A percentile compares a stretch with the other conserved stretches of the same genome.
phyloP scores from a whole-genome alignment of 2,113 vertebrate species.

The Dipodomys spectabilis region DNA sequence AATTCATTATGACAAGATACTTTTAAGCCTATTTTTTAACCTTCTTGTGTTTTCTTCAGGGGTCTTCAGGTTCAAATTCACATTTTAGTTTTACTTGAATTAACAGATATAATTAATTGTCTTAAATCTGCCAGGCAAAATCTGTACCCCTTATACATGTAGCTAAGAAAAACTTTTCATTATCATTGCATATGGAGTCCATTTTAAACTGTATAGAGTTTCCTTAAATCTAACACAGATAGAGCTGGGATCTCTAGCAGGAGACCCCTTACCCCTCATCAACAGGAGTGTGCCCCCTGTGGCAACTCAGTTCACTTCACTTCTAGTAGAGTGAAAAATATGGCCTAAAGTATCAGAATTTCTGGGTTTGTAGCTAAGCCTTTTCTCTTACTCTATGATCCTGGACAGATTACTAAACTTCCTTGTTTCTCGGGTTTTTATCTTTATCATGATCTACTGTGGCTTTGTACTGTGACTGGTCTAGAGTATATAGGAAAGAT shows the following conservation, averaged over 20 bases:
- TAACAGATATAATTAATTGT: background rate
- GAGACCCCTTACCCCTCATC: background rate
- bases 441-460: background rate
- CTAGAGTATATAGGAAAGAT: background rate
- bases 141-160: background rate
- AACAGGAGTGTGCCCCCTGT: fast-evolving
- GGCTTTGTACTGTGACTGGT: background rate
- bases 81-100: conserved; percentile 38
- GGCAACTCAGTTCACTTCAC: background rate
- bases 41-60: background rate
- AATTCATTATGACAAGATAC: background rate
- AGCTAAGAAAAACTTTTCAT: background rate
- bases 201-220: background rate
- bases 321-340: background rate
- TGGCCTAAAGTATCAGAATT: background rate
- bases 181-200: background rate
- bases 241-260: background rate
- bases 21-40: background rate
- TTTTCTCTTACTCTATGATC: background rate
- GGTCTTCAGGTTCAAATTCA: background rate
- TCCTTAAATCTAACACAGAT: background rate
- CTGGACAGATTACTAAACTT: background rate
- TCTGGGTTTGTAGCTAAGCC: background rate
- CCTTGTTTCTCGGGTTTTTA: background rate
- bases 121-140: conserved; percentile 33